Evolutionary conservation across 1,140 invertebrate genomes (phyloP), one percentile per base, ranked within the genome.

Genomic region (Heterodera schachtii): DNA sequence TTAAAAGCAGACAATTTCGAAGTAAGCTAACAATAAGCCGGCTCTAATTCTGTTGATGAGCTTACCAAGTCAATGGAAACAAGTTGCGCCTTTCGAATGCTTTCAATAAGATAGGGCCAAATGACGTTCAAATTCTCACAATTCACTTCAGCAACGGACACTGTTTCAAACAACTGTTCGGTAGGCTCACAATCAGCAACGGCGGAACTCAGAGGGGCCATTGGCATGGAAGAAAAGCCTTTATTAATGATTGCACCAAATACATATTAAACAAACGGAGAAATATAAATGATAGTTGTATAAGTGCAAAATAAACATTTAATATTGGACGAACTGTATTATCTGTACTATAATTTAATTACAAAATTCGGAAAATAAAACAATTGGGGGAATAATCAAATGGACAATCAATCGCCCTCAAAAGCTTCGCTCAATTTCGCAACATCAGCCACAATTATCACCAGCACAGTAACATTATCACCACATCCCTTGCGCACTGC

Each of bases 401-500:
- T 31, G 31, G 31, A 31, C 31, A 31, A 31, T 31, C 31, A 31
- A 31, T 31, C 31, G 31, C 31, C 57, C 3, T 7, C 41, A 21
- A 76, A 16, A 1, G 57, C 16, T n/a, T 60, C 66, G 47, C 43
- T 60, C 9, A 76, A 43, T 76, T 76, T 66, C 57, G 57, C n/a
- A 19, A 44, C 19, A 43, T 57, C 21, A 43, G 49, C 71, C 47
- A 86, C 81, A 7, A 73, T 79, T n/a, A 91, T 83, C 43, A 92
- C 74, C 1, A 92, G 57, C 43, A 92, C 91, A n/a, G 91, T 91
- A 8, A 92, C 91, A 87, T 92, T 92, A 84, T 92, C 92, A 3
- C 91, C 91, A 87, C 91, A 92, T 3, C 91, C 87, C 78, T 90
- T 86, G 44, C 90, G 83, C 19, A 92, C 89, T 3, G 92, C 91